These are phyloP conservation scores for Sminthopsis crassicaudata DNA, from an alignment of 2,113 vertebrate genomes.

Conservation along the genomic window DNA sequence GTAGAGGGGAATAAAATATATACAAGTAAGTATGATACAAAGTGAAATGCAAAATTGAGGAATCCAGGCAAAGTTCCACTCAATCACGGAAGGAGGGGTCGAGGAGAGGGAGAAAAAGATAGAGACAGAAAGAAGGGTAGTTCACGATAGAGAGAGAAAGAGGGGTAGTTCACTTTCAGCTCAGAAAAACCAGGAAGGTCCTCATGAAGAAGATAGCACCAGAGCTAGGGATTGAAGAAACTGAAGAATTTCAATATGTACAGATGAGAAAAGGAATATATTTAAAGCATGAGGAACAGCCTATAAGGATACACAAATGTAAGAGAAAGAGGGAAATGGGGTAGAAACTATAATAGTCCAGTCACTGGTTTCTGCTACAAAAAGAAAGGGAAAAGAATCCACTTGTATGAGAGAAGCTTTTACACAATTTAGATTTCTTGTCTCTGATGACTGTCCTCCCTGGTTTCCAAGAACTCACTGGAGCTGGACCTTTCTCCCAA, in stretches of 20 bases:
- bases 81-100: too few species aligned
- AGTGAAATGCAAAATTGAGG: not conserved
- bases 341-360: not conserved
- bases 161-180: not conserved
- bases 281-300: not conserved
- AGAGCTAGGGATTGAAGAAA: not conserved
- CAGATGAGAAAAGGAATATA: not conserved
- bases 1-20: too few species aligned
- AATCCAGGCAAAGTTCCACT: not conserved
- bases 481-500: not conserved
- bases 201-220: not conserved
- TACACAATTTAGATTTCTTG: not conserved
- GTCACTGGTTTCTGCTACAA: not conserved
- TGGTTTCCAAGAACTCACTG: not conserved
- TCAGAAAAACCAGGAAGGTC: not conserved
- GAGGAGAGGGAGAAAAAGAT: too few species aligned
- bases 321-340: too few species aligned
- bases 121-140: too few species aligned
- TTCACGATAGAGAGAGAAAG: too few species aligned
- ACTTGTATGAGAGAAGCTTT: not conserved
- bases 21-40: not conserved
- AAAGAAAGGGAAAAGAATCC: not conserved
- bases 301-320: not conserved
- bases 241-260: not conserved
- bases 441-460: not conserved